A percentile compares a stretch with the other conserved stretches of the same genome.
Evolutionary conservation across 2,888 invertebrate species (phyloP).

Genomic region (Aspidiotus destructor): DNA sequence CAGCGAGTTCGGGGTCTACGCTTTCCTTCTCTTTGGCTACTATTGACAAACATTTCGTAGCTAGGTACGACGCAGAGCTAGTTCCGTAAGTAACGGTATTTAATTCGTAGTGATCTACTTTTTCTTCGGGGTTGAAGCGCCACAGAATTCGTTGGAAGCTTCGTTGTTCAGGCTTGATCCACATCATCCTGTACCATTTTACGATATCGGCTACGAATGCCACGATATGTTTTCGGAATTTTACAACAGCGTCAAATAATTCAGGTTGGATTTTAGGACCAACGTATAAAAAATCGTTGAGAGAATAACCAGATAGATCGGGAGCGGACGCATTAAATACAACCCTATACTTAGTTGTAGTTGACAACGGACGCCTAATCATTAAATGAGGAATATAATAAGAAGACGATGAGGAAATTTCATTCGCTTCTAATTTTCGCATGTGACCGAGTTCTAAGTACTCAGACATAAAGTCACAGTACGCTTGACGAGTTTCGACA

Average conservation of each 20-base stretch:
- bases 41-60: constrained; percentile 38
- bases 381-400: constrained; percentile 8
- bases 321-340: neutral
- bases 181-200: neutral
- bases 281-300: neutral
- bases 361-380: neutral
- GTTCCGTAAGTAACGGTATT: constrained; percentile 41
- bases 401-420: neutral
- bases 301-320: neutral
- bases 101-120: constrained; percentile 34
- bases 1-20: constrained; percentile 27
- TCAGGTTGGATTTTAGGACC: constrained; percentile 1
- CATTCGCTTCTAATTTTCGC: no score
- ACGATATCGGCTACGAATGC: neutral
- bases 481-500: neutral
- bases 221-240: neutral
- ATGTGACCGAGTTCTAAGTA: constrained; percentile 3
- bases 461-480: neutral
- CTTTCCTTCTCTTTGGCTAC: constrained; percentile 36
- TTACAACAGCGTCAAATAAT: neutral
- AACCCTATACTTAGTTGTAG: constrained; percentile 1
- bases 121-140: constrained; percentile 36
- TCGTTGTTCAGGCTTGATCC: neutral
- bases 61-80: constrained; percentile 39
- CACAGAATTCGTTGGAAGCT: constrained; percentile 40